Evolutionary conservation across 53 echinoderm and acorn worm genomes (phyloP).

Genomic region (Temnopleurus reevesii): DNA sequence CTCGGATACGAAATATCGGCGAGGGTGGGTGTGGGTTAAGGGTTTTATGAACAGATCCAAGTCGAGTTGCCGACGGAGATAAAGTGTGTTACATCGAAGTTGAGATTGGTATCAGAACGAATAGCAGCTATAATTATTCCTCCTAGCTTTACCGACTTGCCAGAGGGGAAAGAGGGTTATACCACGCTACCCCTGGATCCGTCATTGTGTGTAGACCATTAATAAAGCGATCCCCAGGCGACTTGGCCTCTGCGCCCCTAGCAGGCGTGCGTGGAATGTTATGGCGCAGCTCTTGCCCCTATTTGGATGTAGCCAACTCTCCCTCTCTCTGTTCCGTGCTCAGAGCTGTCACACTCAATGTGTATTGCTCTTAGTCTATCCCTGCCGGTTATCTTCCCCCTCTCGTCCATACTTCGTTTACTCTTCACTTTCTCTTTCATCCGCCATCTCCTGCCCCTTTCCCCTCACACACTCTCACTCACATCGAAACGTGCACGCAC

Average conservation of each 20-base stretch:
- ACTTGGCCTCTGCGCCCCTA: constrained; percentile 38
- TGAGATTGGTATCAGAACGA: background rate
- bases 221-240: constrained; percentile 51
- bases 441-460: background rate
- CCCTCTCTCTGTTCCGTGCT: constrained; percentile 6
- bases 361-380: background rate
- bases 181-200: background rate
- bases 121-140: background rate
- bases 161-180: background rate
- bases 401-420: background rate
- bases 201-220: background rate
- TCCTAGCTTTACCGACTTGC: background rate
- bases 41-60: background rate
- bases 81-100: no score
- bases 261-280: constrained; percentile 44
- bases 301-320: constrained; percentile 45
- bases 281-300: constrained; percentile 44
- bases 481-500: background rate
- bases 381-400: background rate
- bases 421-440: background rate
- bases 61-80: background rate
- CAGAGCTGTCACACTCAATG: constrained; percentile 11
- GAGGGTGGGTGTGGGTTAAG: constrained; percentile 19
- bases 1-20: no score
- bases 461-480: background rate